Percentiles rank a stretch among this genome's conserved stretches.
Evolutionary conservation across 2,888 invertebrate species (phyloP).

Genomic region (Ochropacha duplaris): DNA sequence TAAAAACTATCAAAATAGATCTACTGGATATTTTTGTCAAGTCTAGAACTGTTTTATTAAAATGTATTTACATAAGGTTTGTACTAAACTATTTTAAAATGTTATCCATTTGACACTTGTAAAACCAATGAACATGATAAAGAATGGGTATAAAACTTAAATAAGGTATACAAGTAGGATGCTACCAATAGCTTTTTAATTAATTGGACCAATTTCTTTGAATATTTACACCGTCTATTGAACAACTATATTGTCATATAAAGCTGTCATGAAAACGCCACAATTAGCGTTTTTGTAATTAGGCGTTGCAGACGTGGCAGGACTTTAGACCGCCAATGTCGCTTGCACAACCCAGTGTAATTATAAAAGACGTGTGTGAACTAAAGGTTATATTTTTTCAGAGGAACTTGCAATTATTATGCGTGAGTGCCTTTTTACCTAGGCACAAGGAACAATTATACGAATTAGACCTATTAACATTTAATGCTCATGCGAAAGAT

Average conservation of each 20-base stretch:
- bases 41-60: too few relatives aligned
- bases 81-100: too few relatives aligned
- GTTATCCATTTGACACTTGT: background rate
- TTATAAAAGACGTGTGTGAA: constrained; percentile 50
- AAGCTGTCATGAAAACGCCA: background rate
- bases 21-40: too few relatives aligned
- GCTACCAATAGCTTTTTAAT: background rate
- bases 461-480: constrained; percentile 62
- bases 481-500: constrained; percentile 48
- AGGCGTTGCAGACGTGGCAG: background rate
- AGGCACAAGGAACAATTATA: constrained; percentile 53
- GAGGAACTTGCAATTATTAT: constrained; percentile 59
- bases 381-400: constrained; percentile 65
- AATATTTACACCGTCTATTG: background rate
- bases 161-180: background rate
- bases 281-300: background rate
- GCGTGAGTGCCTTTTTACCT: constrained; percentile 49
- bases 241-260: background rate
- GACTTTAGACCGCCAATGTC: constrained; percentile 25
- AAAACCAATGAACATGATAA: background rate
- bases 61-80: too few relatives aligned
- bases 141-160: too few relatives aligned
- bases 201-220: background rate
- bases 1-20: too few relatives aligned
- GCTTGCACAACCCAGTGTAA: constrained; percentile 32